Conservation (phyloP, 2,797 vertebrate species). For the Novumbra hubbsi region DNA sequence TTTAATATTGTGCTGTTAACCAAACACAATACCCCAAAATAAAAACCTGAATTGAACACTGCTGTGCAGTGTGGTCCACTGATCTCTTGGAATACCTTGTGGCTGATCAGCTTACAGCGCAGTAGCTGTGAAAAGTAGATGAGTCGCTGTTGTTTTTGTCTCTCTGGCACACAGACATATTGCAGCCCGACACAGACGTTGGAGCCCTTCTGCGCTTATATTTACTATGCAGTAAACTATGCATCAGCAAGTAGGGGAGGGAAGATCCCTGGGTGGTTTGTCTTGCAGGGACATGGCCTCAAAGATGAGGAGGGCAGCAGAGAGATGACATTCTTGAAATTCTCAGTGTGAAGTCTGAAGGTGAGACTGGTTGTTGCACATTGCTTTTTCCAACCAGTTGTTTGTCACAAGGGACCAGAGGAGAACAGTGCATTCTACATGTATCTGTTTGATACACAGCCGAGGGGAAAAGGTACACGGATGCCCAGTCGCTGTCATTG, state of each 20-base stretch:
- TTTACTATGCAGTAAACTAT: background rate
- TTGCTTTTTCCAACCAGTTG: conserved; percentile 25
- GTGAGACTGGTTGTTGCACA: conserved; percentile 57
- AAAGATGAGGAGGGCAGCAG: background rate
- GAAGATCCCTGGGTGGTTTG: conserved; percentile 6
- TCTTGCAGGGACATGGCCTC: background rate
- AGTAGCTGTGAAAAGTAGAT: background rate
- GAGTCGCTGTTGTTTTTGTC: background rate
- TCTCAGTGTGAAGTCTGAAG: conserved; percentile 36
- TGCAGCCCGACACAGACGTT: background rate
- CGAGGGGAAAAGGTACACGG: conserved; percentile 14
- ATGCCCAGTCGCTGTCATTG: conserved; percentile 19
- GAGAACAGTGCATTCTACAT: conserved; percentile 39
- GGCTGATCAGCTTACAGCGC: conserved; percentile 3
- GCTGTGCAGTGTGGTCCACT: background rate
- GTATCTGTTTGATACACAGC: conserved; percentile 31
- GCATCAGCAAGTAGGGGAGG: background rate
- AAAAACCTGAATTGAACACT: too few species aligned
- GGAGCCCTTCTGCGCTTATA: background rate
- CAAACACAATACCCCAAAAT: too few species aligned
- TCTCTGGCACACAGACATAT: background rate
- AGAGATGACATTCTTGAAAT: background rate
- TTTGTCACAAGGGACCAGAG: conserved; percentile 28
- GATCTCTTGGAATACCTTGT: conserved; percentile 2
- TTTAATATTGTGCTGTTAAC: background rate